Conservation (phyloP, 2,113 vertebrate species). For the Dicentrarchus labrax region DNA sequence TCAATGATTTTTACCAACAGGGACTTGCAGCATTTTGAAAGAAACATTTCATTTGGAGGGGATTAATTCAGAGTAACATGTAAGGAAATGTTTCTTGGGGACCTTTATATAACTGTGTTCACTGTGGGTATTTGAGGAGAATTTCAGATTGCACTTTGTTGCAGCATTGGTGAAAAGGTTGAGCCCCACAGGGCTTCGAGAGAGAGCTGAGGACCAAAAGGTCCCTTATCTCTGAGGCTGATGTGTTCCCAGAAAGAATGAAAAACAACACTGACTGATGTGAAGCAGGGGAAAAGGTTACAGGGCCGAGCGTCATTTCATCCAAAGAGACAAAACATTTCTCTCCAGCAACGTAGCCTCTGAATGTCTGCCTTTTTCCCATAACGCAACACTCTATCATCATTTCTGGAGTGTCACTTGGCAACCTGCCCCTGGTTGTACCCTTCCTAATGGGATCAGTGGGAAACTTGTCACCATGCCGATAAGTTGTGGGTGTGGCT, state of each 20-base stretch:
- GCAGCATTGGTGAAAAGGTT: conserved; percentile 58
- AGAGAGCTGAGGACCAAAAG: conserved; percentile 40
- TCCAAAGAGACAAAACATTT: conserved; percentile 68
- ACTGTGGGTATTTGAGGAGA: conserved; percentile 5
- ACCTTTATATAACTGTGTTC: conserved; percentile 20
- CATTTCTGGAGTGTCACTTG: conserved; percentile 38
- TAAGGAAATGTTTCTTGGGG: conserved; percentile 9
- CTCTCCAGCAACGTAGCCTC: conserved; percentile 13
- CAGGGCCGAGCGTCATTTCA: conserved; percentile 26
- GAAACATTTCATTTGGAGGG: background rate
- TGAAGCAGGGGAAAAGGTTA: conserved; percentile 60
- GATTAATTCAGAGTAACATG: conserved; percentile 18
- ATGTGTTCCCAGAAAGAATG: conserved; percentile 59
- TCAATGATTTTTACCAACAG: conserved; percentile 24
- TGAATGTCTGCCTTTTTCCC: conserved; percentile 44
- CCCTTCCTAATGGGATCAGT: conserved; percentile 42
- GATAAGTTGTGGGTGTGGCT: conserved; percentile 16
- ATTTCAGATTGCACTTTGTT: conserved; percentile 37
- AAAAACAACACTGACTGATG: conserved; percentile 64
- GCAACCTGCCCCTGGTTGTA: conserved; percentile 22
- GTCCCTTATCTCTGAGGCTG: conserved; percentile 65
- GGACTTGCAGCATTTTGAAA: conserved; percentile 14
- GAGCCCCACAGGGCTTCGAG: conserved; percentile 27
- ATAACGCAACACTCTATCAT: conserved; percentile 45
- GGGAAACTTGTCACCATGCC: conserved; percentile 35